Evolutionary conservation across 2,113 vertebrate species (phyloP).

Genomic region (Melanostigma gelatinosum): DNA sequence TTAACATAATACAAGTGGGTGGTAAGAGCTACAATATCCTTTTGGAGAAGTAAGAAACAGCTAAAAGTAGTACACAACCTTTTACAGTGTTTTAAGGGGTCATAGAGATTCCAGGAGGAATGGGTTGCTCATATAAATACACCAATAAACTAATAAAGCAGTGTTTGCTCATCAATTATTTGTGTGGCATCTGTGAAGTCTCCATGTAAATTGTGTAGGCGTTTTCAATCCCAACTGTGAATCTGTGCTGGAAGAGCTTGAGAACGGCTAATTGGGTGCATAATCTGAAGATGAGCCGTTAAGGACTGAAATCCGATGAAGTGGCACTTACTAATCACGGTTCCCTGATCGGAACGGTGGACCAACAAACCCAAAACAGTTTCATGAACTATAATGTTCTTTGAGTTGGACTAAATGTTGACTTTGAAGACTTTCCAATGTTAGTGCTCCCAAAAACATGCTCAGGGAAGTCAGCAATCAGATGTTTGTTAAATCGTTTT

Average conservation of each 20-base stretch:
- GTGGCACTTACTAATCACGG: slow-evolving; percentile 35
- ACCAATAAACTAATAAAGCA: slow-evolving; percentile 56
- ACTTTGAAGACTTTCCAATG: not conserved
- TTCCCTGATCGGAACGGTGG: slow-evolving; percentile 4
- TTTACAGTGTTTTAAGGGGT: slow-evolving; percentile 31
- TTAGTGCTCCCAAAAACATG: not conserved
- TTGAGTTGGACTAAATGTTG: not conserved
- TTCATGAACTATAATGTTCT: not conserved
- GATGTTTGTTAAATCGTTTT: not conserved
- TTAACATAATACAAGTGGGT: too few relatives aligned
- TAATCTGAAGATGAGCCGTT: slow-evolving; percentile 46
- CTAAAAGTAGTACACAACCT: slow-evolving; percentile 1
- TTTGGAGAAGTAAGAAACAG: not conserved
- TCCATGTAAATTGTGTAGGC: slow-evolving; percentile 51
- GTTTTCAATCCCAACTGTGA: slow-evolving; percentile 47
- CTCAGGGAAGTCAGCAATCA: not conserved
- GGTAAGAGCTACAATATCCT: too few relatives aligned
- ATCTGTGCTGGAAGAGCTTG: slow-evolving; percentile 40
- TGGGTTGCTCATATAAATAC: slow-evolving; percentile 58
- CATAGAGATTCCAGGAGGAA: slow-evolving; percentile 27
- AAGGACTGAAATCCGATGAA: slow-evolving; percentile 36
- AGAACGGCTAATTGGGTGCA: slow-evolving; percentile 53
- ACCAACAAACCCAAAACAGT: not conserved
- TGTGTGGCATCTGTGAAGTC: slow-evolving; percentile 65
- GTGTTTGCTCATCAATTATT: slow-evolving; percentile 75